A percentile compares a stretch with the other conserved stretches of the same genome.
Conservation (phyloP, 2,113 vertebrate species). For the Perognathus longimembris region DNA sequence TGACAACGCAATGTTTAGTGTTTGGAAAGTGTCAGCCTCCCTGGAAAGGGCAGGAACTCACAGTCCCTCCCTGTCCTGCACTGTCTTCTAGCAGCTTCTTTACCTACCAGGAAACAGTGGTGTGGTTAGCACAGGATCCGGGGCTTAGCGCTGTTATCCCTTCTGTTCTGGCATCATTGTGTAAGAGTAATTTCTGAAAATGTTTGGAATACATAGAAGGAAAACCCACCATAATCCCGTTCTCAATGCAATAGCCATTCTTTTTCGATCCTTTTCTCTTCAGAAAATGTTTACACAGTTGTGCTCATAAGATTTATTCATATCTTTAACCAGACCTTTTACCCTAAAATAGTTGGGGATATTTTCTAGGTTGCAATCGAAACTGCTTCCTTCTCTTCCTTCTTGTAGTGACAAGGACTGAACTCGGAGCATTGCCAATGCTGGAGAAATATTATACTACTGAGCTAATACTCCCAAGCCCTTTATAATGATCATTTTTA, state of each 20-base stretch:
- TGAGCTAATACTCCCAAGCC: not conserved
- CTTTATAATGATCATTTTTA: not conserved
- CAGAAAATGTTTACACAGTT: not conserved
- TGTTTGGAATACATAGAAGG: not conserved
- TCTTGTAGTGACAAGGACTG: not conserved
- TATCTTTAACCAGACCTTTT: not conserved
- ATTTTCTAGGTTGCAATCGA: constrained; percentile 32
- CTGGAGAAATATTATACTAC: not conserved
- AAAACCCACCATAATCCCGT: not conserved
- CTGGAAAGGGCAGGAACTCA: not conserved
- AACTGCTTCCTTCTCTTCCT: not conserved
- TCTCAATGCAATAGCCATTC: not conserved
- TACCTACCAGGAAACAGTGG: not conserved
- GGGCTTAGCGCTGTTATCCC: no score
- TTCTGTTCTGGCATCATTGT: no score
- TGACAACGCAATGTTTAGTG: not conserved
- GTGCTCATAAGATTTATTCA: not conserved
- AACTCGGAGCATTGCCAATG: not conserved
- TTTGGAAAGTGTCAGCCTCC: not conserved
- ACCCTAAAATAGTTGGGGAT: constrained; percentile 29
- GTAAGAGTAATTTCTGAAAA: constrained; percentile 3
- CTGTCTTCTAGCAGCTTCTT: not conserved
- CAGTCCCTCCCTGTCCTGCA: no score
- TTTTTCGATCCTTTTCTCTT: not conserved
- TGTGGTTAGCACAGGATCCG: not conserved